Percentiles rank a stretch among this genome's conserved stretches.
Evolutionary conservation across 37 sponge, comb jelly and placozoan species (phyloP).

Genomic region (Chondrilla cf. caribensis): DNA sequence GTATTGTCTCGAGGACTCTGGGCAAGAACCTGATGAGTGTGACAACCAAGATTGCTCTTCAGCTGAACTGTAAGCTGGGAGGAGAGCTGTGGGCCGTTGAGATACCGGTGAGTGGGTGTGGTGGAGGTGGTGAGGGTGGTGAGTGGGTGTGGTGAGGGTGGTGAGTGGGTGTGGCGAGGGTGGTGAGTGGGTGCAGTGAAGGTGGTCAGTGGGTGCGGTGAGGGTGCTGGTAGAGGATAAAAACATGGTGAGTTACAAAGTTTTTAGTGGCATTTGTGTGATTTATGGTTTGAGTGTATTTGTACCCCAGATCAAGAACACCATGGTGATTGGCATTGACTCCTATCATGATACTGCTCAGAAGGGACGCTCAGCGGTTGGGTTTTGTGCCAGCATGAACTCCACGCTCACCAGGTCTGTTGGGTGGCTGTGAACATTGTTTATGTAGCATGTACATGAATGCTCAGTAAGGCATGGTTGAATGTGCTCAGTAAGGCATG

Average conservation of each 20-base stretch:
- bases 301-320: slow-evolving; percentile 66
- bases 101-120: slow-evolving; percentile 83
- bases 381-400: slow-evolving; percentile 91
- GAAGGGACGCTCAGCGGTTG: slow-evolving; percentile 82
- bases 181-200: not conserved
- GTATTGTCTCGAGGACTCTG: slow-evolving; percentile 70
- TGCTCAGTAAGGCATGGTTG: no score
- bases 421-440: not conserved
- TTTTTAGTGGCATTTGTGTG: no score
- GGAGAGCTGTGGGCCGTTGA: slow-evolving; percentile 93
- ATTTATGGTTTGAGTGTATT: no score
- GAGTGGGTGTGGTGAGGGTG: no score
- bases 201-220: not conserved
- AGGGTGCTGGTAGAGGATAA: not conserved
- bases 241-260: no score
- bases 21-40: slow-evolving; percentile 82
- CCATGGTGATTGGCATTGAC: slow-evolving; percentile 95
- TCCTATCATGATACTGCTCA: slow-evolving; percentile 89
- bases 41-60: slow-evolving; percentile 87
- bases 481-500: no score
- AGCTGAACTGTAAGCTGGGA: slow-evolving; percentile 95
- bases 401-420: slow-evolving; percentile 73
- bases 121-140: no score
- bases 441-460: no score
- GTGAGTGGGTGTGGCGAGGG: no score